Evolutionary conservation across 1,140 invertebrate species (phyloP), one percentile per base, ranked within the genome.

Genomic region (Helicoverpa zea): DNA sequence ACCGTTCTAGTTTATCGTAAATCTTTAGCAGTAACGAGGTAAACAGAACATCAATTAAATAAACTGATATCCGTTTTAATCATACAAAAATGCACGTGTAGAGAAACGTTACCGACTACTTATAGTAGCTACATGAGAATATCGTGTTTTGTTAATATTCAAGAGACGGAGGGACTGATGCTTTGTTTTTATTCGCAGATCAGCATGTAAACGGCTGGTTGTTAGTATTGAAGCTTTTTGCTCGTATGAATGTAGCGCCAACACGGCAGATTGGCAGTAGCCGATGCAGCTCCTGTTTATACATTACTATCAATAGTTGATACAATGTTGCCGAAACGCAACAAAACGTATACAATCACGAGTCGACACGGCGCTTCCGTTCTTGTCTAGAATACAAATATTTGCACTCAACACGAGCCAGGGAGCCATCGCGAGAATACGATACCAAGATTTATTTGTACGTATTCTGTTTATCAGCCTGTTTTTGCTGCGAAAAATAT

Each of bases 351-450:
- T 18, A 52, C 75, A 77, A 77, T 77, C 43, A 64, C 49, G 49
- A 43, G 56, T 63, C 74, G 82, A 86, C 84, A 76, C 74, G 47
- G 64, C 61, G 77, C 68, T 85, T 83, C 82, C 83, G 85, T 76
- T 81, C 85, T 81, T 73, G 79, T 82, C 72, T 80, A 81, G 82
- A 64, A 80, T 73, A 78, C 79, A 83, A 86, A 81, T 78, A 83
- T 82, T 81, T 78, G 80, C 72, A 66, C 43, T 29, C 73, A 75
- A 77, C 58, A 77, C n/a, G 43, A 47, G 43, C 30, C 68, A 52
- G 49, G 47, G 49, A 43, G 23, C 61, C 49, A 64, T 77, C 35
- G 18, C 58, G 18, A 63, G 47, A 75, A 63, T 23, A 61, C 61
- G 29, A 77, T 64, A 43, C 18, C 51, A 51, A 54, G 29, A 66